phyloP scores from a whole-genome alignment of 1,140 invertebrate genomes.

The Meloidogyne floridensis region DNA sequence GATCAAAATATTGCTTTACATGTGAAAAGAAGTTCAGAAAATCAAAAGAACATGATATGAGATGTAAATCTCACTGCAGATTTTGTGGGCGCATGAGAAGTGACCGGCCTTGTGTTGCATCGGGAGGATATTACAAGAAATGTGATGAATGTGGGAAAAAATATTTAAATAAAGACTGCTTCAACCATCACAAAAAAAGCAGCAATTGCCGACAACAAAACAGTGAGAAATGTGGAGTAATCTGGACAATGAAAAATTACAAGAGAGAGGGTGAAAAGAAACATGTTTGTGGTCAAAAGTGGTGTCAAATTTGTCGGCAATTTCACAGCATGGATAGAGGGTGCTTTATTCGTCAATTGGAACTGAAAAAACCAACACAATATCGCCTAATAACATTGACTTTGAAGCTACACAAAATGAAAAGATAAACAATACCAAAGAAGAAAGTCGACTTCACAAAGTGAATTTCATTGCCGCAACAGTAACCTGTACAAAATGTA shows the following conservation, averaged over 20 bases:
- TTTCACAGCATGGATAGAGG: not conserved
- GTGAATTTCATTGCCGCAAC: conserved; percentile 7
- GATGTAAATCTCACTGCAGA: not conserved
- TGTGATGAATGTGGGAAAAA: conserved; percentile 8
- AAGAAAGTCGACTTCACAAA: not conserved
- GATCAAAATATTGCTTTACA: not conserved
- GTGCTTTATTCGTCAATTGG: conserved; percentile 4
- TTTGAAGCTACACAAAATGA: conserved; percentile 8
- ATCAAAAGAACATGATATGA: not conserved
- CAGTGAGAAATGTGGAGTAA: conserved; percentile 7
- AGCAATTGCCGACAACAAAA: not conserved
- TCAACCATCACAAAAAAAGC: not conserved
- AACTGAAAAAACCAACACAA: not conserved
- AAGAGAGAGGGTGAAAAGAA: not conserved
- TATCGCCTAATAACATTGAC: not conserved
- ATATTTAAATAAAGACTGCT: not conserved
- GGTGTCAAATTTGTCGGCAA: not conserved
- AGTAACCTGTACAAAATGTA: conserved; percentile 6
- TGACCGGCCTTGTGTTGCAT: not conserved
- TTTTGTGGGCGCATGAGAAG: not conserved
- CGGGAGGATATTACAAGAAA: too few relatives aligned
- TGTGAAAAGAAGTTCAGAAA: not conserved
- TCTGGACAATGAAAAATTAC: not conserved
- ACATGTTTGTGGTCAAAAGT: not conserved
- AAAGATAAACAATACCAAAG: not conserved